These are phyloP conservation scores for Lutjanus erythropterus DNA, from an alignment of 2,113 vertebrate species.

Conservation along the genomic window DNA sequence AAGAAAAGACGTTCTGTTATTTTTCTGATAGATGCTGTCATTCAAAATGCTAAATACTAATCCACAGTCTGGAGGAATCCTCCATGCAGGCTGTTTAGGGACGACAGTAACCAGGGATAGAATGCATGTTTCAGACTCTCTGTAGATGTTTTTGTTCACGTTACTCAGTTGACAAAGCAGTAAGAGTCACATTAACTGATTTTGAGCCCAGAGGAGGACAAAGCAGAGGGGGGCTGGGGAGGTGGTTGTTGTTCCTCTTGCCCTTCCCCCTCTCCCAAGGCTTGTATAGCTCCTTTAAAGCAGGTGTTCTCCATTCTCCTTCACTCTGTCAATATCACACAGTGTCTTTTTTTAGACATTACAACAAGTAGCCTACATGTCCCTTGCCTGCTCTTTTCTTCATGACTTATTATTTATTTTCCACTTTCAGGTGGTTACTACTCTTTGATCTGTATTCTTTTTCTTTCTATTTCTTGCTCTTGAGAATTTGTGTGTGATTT, in stretches of 20 bases:
- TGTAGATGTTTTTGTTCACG: not conserved
- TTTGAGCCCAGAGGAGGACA: not conserved
- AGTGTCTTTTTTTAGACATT: not conserved
- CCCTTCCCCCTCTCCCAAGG: conserved; percentile 39
- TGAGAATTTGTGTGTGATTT: not conserved
- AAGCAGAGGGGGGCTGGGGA: not conserved
- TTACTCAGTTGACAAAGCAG: not conserved
- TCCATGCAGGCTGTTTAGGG: not conserved
- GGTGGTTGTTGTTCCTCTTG: conserved; percentile 15
- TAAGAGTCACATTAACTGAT: not conserved
- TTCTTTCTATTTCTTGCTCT: not conserved
- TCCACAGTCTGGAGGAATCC: not conserved
- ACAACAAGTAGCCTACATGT: no score
- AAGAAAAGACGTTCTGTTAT: no score
- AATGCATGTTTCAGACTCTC: not conserved
- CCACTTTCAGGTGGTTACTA: no score
- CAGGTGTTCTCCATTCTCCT: conserved; percentile 27
- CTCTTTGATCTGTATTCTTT: not conserved
- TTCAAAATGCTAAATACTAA: no score
- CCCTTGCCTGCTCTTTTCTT: not conserved
- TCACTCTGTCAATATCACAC: not conserved
- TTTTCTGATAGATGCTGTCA: not conserved
- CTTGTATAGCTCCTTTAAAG: conserved; percentile 22
- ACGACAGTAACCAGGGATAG: not conserved
- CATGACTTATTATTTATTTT: not conserved